These are phyloP conservation scores for Diabrotica balteata DNA, from an alignment of 2,888 invertebrate species.

Conservation along the genomic window DNA sequence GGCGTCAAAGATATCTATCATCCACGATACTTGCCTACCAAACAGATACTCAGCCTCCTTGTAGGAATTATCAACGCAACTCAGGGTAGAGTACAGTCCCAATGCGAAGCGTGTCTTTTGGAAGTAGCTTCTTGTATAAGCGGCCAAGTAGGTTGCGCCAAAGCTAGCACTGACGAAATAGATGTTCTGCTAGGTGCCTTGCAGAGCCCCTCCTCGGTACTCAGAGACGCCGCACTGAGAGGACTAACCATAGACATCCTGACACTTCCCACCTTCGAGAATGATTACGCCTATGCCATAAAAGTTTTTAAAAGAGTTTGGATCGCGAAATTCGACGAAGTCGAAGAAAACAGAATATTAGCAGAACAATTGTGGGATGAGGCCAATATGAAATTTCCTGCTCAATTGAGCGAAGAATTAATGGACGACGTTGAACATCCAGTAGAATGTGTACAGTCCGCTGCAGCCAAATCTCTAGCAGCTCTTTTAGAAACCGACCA, in stretches of 20 bases:
- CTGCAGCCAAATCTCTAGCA: conserved; percentile 83
- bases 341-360: conserved; percentile 72
- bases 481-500: conserved; percentile 67
- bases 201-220: conserved; percentile 73
- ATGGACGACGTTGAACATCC: conserved; percentile 80
- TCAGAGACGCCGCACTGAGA: conserved; percentile 81
- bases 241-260: conserved; percentile 71
- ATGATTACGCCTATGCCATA: conserved; percentile 67
- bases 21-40: conserved; percentile 81
- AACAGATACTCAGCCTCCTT: conserved; percentile 81
- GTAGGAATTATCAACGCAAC: conserved; percentile 69
- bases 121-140: conserved; percentile 81
- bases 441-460: conserved; percentile 81
- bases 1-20: conserved; percentile 67
- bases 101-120: conserved; percentile 79
- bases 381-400: conserved; percentile 63
- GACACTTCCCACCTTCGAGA: conserved; percentile 69
- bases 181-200: conserved; percentile 78
- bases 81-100: conserved; percentile 75
- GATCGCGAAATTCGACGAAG: conserved; percentile 83
- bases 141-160: conserved; percentile 70
- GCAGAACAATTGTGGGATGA: conserved; percentile 71
- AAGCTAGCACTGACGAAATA: conserved; percentile 74
- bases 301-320: conserved; percentile 77
- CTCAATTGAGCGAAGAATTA: conserved; percentile 64